Percentiles rank a stretch among this genome's conserved stretches.
Evolutionary conservation across 2,888 invertebrate genomes (phyloP).

Genomic region (Mythimna albipuncta): DNA sequence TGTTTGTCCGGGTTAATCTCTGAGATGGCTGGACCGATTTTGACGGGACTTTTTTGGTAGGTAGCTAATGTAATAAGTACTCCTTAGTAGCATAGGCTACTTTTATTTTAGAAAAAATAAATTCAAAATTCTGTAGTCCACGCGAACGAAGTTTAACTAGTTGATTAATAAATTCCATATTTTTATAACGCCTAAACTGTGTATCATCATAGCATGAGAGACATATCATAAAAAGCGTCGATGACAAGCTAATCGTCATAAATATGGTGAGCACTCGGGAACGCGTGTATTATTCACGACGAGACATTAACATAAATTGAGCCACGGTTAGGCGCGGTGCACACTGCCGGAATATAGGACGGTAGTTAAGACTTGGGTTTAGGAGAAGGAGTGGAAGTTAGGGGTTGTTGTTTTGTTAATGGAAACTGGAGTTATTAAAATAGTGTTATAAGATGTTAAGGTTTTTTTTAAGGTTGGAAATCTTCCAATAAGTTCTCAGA

Average conservation of each 20-base stretch:
- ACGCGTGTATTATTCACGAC: conserved; percentile 68
- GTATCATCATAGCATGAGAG: background rate
- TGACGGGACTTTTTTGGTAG: too few species aligned
- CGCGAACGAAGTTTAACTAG: too few species aligned
- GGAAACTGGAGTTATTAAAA: background rate
- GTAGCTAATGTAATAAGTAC: too few species aligned
- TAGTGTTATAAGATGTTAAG: too few species aligned
- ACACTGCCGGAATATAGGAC: conserved; percentile 18
- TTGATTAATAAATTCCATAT: background rate
- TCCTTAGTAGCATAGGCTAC: too few species aligned
- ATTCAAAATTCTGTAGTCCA: too few species aligned
- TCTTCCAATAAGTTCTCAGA: too few species aligned
- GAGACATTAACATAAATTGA: conserved; percentile 67
- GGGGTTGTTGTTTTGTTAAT: background rate
- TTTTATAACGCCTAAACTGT: background rate
- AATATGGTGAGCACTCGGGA: conserved; percentile 61
- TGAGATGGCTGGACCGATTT: too few species aligned
- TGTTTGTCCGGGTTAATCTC: too few species aligned
- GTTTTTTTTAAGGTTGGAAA: too few species aligned
- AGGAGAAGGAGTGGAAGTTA: background rate
- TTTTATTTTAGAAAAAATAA: too few species aligned
- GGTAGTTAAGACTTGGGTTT: conserved; percentile 21
- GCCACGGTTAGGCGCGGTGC: conserved; percentile 51
- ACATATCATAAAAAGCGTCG: conserved; percentile 55
- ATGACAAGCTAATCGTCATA: conserved; percentile 64